phyloP scores from a whole-genome alignment of 2,113 vertebrate genomes.

The Cyanocitta stelleri region DNA sequence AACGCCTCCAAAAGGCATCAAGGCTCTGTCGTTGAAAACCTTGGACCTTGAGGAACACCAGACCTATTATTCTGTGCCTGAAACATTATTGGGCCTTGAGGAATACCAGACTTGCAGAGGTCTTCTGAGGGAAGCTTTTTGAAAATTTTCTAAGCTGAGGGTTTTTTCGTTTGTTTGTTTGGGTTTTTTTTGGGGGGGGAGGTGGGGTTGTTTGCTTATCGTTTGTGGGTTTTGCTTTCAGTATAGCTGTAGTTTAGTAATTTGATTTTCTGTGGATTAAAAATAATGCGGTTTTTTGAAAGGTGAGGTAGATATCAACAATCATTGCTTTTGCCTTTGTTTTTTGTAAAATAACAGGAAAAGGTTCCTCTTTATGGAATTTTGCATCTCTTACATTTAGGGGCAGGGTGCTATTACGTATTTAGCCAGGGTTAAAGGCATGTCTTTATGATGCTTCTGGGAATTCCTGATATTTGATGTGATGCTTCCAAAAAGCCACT shows the following conservation, averaged over 20 bases:
- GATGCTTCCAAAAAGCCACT: not conserved
- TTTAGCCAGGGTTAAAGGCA: not conserved
- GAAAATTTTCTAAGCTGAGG: not conserved
- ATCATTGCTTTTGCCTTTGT: not conserved
- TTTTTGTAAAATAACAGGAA: constrained; percentile 23
- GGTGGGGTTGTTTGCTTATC: not conserved
- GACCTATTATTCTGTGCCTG: not conserved
- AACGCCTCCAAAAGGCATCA: not conserved
- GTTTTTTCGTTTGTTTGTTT: not conserved
- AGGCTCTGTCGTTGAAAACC: not conserved
- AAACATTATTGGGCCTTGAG: not conserved
- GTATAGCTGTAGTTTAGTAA: not conserved
- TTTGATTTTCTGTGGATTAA: not conserved
- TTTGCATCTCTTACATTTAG: not conserved
- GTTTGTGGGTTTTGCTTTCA: not conserved
- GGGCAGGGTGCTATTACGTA: not conserved
- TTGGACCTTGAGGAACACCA: constrained; percentile 28
- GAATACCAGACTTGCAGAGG: not conserved
- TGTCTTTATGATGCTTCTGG: not conserved
- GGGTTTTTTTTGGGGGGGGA: not conserved
- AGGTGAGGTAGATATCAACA: not conserved
- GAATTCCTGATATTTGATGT: not conserved
- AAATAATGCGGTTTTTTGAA: not conserved
- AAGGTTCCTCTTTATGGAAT: not conserved
- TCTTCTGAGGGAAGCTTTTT: not conserved